Conservation (phyloP, 2,113 vertebrate genomes). For the Numida meleagris region DNA sequence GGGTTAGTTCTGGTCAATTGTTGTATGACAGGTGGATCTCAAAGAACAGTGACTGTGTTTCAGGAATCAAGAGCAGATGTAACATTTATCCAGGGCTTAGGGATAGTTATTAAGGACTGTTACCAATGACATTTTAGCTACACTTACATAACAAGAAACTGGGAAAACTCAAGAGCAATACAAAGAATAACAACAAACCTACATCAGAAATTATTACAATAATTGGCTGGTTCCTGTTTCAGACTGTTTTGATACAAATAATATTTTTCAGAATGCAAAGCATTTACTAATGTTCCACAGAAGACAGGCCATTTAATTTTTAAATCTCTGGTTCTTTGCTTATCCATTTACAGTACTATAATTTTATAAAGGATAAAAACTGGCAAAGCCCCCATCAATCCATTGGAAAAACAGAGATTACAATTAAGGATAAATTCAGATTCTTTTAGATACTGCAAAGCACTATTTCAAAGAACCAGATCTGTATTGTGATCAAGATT, state of each 20-base stretch:
- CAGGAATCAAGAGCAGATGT: not conserved
- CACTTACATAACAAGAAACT: not conserved
- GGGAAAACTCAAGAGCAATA: not conserved
- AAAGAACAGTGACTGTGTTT: not conserved
- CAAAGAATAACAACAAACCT: not conserved
- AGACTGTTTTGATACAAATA: not conserved
- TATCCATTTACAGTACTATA: not conserved
- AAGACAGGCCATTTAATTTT: not conserved
- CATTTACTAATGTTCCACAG: not conserved
- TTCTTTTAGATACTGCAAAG: not conserved
- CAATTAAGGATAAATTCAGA: not conserved
- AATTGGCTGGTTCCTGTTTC: not conserved
- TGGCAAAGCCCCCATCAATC: not conserved
- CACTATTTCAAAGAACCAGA: not conserved
- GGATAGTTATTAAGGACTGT: not conserved
- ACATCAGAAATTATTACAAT: not conserved
- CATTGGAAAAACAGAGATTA: not conserved
- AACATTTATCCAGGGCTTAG: not conserved
- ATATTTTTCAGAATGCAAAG: not conserved
- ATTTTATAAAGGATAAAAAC: not conserved
- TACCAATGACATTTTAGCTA: not conserved
- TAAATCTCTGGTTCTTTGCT: not conserved
- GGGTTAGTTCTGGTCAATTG: not conserved
- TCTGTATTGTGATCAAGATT: not conserved
- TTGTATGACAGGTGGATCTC: not conserved